phyloP scores from a whole-genome alignment of 2,113 vertebrate genomes.

The Murina feae region DNA sequence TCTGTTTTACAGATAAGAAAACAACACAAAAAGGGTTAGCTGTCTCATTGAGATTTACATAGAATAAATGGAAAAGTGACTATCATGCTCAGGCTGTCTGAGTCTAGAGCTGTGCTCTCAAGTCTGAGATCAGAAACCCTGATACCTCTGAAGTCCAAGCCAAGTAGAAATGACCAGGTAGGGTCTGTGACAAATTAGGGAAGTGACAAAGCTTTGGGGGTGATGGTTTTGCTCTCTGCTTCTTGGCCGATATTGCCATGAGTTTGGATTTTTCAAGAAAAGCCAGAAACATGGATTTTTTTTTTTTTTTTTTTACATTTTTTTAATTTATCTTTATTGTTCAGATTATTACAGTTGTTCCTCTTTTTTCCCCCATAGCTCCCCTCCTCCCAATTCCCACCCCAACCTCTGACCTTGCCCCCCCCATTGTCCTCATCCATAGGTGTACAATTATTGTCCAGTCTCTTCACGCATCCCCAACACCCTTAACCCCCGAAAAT shows the following conservation, averaged over 20 bases:
- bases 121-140: not conserved
- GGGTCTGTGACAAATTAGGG: not conserved
- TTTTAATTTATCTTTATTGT: no score
- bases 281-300: not conserved
- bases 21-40: not conserved
- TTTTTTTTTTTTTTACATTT: no score
- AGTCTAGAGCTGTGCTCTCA: not conserved
- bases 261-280: not conserved
- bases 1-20: not conserved
- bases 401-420: no score
- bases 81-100: not conserved
- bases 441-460: no score
- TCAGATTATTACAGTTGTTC: no score
- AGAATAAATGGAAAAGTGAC: not conserved
- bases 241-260: not conserved
- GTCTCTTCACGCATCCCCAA: no score
- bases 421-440: no score
- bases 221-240: not conserved
- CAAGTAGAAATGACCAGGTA: not conserved
- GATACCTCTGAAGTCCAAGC: not conserved
- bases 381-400: no score
- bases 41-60: not conserved
- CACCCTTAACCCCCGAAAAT: no score
- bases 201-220: no score
- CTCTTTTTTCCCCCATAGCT: no score